These are phyloP conservation scores for Laterallus jamaicensis DNA, from an alignment of 2,113 vertebrate genomes.

Conservation along the genomic window DNA sequence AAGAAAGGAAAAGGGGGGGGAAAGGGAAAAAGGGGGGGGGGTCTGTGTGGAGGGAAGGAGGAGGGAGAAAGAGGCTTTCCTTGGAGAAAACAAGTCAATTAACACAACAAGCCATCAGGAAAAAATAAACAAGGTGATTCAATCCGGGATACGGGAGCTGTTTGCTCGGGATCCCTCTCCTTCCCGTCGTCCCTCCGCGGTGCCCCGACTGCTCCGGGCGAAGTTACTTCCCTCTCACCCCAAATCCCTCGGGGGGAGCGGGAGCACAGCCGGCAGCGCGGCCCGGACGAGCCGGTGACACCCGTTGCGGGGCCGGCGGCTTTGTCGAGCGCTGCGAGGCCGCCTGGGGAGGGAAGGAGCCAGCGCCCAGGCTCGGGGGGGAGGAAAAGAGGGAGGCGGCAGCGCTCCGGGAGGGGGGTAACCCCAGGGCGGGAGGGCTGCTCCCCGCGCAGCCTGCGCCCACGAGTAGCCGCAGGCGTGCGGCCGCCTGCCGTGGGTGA, in stretches of 20 bases:
- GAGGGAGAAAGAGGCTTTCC: background rate
- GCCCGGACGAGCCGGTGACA: background rate
- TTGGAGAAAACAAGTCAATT: conserved; percentile 43
- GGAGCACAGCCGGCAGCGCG: background rate
- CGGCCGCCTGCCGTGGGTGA: background rate
- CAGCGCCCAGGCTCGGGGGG: background rate
- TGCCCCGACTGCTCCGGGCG: background rate
- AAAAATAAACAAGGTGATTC: conserved; percentile 31
- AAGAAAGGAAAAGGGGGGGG: too few species aligned
- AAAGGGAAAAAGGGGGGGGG: too few species aligned
- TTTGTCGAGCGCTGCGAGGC: background rate
- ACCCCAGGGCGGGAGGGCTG: background rate
- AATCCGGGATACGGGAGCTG: background rate
- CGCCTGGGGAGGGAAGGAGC: background rate
- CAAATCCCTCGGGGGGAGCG: too few species aligned
- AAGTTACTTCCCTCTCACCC: too few species aligned
- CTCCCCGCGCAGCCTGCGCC: background rate
- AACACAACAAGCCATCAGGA: background rate
- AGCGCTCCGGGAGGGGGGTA: too few species aligned
- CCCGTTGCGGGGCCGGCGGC: background rate
- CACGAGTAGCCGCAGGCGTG: background rate
- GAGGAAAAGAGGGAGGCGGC: background rate
- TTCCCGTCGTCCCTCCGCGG: background rate
- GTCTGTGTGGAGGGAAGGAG: background rate
- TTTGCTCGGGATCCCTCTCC: background rate